phyloP scores from a whole-genome alignment of 1,140 invertebrate species.

The Ceratitis capitata region DNA sequence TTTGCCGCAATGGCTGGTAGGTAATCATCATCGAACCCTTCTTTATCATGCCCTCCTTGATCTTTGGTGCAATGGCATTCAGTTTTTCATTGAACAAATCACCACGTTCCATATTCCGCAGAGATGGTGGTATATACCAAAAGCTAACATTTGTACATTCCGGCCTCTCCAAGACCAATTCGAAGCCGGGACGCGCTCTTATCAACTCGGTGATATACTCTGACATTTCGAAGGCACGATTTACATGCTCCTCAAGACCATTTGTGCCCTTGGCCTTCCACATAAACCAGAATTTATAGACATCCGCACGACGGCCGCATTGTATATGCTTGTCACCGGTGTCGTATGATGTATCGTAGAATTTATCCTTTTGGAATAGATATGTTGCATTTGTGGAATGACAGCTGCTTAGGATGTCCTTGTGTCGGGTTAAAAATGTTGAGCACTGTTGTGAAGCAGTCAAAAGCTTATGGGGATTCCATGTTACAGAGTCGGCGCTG shows the following conservation, averaged over 20 bases:
- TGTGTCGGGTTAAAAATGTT: conserved; percentile 81
- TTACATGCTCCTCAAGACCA: conserved; percentile 83
- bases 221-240: conserved; percentile 80
- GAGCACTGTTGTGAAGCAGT: conserved; percentile 97
- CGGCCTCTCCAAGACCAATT: conserved; percentile 79
- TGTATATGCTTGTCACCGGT: conserved; percentile 93
- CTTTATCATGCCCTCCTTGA: conserved; percentile 95
- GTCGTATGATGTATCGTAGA: conserved; percentile 91
- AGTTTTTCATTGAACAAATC: conserved; percentile 75
- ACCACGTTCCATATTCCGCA: conserved; percentile 70
- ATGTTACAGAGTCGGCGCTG: conserved; percentile 97
- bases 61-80: conserved; percentile 86
- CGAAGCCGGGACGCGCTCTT: conserved; percentile 75
- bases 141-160: conserved; percentile 96
- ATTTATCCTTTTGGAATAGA: conserved; percentile 96
- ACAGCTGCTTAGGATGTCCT: conserved; percentile 72
- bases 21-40: conserved; percentile 95
- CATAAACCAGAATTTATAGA: conserved; percentile 97
- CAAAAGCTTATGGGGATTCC: conserved; percentile 99
- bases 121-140: conserved; percentile 89
- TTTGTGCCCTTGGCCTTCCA: conserved; percentile 93
- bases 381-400: conserved; percentile 84
- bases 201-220: conserved; percentile 77
- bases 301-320: conserved; percentile 90
- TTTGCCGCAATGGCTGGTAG: conserved; percentile 84